These are phyloP conservation scores for Typhlichthys subterraneus DNA, from an alignment of 2,797 vertebrate species.

Conservation along the genomic window DNA sequence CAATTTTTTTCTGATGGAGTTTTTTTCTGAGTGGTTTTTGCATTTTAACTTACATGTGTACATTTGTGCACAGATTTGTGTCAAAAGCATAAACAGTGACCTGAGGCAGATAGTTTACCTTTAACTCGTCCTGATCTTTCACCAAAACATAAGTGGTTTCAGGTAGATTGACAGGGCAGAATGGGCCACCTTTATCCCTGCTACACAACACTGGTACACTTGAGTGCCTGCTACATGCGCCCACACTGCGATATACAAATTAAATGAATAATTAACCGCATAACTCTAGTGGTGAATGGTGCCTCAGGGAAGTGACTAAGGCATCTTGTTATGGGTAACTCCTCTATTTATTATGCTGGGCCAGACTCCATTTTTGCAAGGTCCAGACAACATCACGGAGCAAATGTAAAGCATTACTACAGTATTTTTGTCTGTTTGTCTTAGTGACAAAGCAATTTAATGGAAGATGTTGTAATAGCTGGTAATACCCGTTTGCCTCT, in stretches of 20 bases:
- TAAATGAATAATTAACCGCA: constrained; percentile 21
- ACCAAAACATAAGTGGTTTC: no score
- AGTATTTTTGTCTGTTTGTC: constrained; percentile 30
- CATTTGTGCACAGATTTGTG: no score
- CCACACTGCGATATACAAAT: constrained; percentile 21
- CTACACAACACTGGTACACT: no score
- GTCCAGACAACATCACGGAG: constrained; percentile 20
- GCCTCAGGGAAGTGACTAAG: constrained; percentile 23
- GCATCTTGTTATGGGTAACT: constrained; percentile 13
- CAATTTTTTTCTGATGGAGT: no score
- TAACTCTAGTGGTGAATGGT: neutral
- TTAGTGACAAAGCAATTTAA: constrained; percentile 25
- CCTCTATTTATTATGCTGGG: constrained; percentile 10
- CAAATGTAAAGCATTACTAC: constrained; percentile 9
- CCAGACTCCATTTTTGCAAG: constrained; percentile 7
- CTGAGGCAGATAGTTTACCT: no score
- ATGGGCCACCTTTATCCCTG: no score
- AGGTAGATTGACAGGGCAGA: no score
- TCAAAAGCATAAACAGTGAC: no score
- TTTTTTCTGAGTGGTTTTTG: no score
- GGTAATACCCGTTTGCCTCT: constrained; percentile 41
- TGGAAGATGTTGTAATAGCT: constrained; percentile 50
- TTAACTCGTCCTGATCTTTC: no score
- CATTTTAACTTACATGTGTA: no score
- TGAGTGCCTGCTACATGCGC: neutral